A percentile compares a stretch with the other conserved stretches of the same genome.
These are phyloP conservation scores for Calosoma granatense DNA, from an alignment of 1,140 invertebrate genomes.

Conservation along the genomic window DNA sequence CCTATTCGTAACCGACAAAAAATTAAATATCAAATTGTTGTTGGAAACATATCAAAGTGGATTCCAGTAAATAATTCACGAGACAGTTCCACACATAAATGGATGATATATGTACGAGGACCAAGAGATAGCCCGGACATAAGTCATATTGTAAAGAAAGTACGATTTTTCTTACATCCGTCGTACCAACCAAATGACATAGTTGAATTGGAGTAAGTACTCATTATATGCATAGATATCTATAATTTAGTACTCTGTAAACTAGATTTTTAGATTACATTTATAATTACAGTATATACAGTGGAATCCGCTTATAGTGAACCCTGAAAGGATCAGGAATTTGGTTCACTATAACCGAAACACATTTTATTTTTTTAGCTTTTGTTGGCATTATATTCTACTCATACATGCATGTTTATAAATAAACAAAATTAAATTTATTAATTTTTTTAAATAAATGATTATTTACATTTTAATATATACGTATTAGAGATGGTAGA, in stretches of 20 bases:
- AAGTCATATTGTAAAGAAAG: slow-evolving; percentile 56
- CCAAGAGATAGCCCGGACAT: slow-evolving; percentile 50
- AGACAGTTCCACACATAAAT: slow-evolving; percentile 73
- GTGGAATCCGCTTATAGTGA: no score
- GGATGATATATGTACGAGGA: slow-evolving; percentile 77
- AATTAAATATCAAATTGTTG: slow-evolving; percentile 38
- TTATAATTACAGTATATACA: no score
- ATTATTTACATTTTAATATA: no score
- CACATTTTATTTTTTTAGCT: no score
- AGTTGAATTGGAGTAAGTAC: slow-evolving; percentile 60
- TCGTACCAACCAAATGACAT: slow-evolving; percentile 83
- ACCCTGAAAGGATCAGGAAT: no score
- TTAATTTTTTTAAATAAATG: no score
- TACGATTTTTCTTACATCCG: slow-evolving; percentile 72
- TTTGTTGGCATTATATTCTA: no score
- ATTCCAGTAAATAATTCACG: slow-evolving; percentile 54
- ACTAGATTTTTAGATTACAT: slow-evolving; percentile 11
- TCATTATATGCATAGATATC: slow-evolving; percentile 14
- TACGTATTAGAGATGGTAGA: no score
- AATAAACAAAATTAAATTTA: no score
- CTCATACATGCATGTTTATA: no score
- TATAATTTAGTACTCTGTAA: slow-evolving; percentile 17
- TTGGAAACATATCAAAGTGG: slow-evolving; percentile 82
- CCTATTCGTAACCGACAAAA: slow-evolving; percentile 24
- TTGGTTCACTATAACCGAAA: no score